Evolutionary conservation across 2,797 vertebrate species (phyloP).

Genomic region (Mycteria americana): DNA sequence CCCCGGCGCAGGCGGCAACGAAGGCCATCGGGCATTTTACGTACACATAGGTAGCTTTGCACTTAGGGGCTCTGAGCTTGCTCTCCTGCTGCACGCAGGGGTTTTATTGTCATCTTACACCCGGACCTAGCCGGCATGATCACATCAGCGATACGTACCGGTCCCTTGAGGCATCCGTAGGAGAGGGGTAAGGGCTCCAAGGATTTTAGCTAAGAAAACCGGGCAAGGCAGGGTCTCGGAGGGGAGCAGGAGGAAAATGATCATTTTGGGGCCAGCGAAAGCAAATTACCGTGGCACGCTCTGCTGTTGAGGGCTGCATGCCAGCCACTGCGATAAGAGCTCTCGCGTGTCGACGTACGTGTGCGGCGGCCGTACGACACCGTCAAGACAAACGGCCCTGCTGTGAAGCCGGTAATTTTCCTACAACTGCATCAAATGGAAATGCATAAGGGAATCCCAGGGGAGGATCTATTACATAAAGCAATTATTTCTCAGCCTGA

Average conservation of each 20-base stretch:
- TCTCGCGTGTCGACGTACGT: fast-evolving
- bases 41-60: fast-evolving
- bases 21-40: fast-evolving
- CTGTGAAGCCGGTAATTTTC: not conserved
- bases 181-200: fast-evolving
- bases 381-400: not conserved
- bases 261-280: not conserved
- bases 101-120: fast-evolving
- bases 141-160: fast-evolving
- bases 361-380: fast-evolving
- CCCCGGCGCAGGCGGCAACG: fast-evolving
- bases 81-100: not conserved
- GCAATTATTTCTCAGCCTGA: not conserved
- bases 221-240: not conserved
- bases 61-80: fast-evolving
- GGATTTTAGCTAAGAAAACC: not conserved
- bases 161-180: fast-evolving
- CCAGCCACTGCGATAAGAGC: not conserved
- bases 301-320: fast-evolving
- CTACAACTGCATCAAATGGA: not conserved
- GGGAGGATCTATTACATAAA: not conserved
- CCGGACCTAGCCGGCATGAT: fast-evolving
- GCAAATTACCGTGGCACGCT: fast-evolving
- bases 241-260: not conserved
- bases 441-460: not conserved